phyloP scores from a whole-genome alignment of 2,797 vertebrate species.

The Lemur catta region DNA sequence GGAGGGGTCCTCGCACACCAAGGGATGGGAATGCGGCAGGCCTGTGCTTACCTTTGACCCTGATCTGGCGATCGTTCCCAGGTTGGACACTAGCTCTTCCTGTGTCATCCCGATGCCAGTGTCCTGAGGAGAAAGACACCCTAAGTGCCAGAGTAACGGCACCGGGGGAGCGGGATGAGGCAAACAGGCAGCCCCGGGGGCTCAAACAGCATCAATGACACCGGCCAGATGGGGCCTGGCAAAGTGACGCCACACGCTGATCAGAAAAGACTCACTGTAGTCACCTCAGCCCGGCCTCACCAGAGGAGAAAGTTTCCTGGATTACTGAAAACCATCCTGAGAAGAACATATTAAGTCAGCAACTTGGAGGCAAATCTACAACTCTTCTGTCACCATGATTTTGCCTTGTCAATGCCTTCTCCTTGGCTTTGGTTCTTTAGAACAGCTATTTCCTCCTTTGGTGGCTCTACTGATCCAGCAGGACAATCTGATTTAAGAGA shows the following conservation, averaged over 20 bases:
- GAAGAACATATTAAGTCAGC: background rate
- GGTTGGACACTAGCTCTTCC: constrained; percentile 93
- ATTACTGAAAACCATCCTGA: background rate
- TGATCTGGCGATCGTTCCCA: constrained; percentile 96
- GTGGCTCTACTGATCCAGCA: background rate
- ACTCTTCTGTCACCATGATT: background rate
- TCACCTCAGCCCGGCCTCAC: background rate
- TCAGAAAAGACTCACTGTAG: background rate
- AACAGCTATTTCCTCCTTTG: background rate
- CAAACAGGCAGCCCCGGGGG: accelerated
- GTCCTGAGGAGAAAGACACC: constrained; percentile 86
- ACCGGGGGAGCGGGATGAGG: background rate
- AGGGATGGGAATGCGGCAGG: accelerated
- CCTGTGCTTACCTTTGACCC: constrained; percentile 94
- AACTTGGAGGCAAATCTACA: background rate
- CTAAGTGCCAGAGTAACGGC: background rate
- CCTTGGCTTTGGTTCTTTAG: background rate
- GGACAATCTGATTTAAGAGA: background rate
- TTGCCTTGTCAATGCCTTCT: background rate
- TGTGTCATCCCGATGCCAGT: constrained; percentile 96
- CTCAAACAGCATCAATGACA: background rate
- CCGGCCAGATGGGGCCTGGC: background rate
- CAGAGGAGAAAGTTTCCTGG: background rate
- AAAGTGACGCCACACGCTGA: background rate
- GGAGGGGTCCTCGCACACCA: background rate